These are phyloP conservation scores for Microcebus lehilahytsara DNA, from an alignment of 2,113 vertebrate species.

Conservation along the genomic window DNA sequence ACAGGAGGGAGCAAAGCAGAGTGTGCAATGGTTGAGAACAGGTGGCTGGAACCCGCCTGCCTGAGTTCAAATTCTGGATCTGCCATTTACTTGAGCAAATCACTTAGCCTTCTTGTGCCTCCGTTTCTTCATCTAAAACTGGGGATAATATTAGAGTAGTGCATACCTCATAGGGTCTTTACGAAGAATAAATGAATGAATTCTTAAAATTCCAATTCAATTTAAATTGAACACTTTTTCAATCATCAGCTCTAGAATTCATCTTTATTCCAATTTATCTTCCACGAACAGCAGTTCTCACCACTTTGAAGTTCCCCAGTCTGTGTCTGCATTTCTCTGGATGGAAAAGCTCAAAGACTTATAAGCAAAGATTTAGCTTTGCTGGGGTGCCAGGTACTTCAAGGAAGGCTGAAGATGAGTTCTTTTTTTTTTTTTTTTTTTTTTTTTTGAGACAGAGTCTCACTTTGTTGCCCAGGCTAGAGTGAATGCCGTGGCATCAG, in stretches of 20 bases:
- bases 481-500: too few species aligned
- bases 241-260: constrained; percentile 14
- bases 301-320: not conserved
- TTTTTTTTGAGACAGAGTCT: not conserved
- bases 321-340: not conserved
- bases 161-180: not conserved
- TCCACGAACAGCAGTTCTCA: not conserved
- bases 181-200: not conserved
- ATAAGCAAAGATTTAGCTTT: not conserved
- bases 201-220: not conserved
- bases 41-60: not conserved
- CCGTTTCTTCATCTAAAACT: not conserved
- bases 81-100: constrained; percentile 18
- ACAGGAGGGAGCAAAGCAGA: not conserved
- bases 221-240: not conserved
- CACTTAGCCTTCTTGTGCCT: not conserved
- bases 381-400: not conserved
- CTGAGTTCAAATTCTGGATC: constrained; percentile 18
- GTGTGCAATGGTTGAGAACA: not conserved
- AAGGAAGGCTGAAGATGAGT: not conserved
- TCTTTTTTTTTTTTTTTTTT: not conserved
- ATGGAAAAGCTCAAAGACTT: constrained; percentile 18
- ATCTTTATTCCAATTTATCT: constrained; percentile 21
- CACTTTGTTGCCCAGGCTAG: too few species aligned
- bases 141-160: not conserved